Evolutionary conservation across 2,797 vertebrate genomes (phyloP).

Genomic region (Fistularia commersonii): DNA sequence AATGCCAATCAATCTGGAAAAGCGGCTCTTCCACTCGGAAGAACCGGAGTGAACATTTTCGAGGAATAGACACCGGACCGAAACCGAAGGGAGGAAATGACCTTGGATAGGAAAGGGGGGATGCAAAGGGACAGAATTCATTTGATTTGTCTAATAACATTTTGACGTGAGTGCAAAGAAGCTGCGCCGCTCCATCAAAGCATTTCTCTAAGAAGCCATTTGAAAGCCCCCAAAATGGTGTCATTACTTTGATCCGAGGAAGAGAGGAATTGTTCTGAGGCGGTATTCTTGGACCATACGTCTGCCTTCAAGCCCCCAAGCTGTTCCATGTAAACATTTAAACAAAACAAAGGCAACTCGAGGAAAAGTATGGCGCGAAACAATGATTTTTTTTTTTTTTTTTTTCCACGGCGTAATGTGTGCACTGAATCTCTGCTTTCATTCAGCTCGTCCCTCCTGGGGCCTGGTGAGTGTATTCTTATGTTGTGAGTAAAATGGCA

Average conservation of each 20-base stretch:
- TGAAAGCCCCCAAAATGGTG: conserved; percentile 49
- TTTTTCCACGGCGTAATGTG: conserved; percentile 68
- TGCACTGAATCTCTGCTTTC: conserved; percentile 64
- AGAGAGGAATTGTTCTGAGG: conserved; percentile 47
- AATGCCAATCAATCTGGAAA: conserved; percentile 70
- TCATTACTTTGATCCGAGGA: conserved; percentile 47
- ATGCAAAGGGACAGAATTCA: conserved; percentile 26
- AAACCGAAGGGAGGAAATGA: conserved; percentile 42
- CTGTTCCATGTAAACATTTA: conserved; percentile 80
- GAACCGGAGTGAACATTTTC: conserved; percentile 48
- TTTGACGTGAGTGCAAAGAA: conserved; percentile 46
- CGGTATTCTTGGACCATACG: conserved; percentile 63
- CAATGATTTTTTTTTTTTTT: conserved; percentile 75
- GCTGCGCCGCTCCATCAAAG: conserved; percentile 37
- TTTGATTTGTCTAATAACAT: conserved; percentile 55
- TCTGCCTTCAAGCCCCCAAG: conserved; percentile 71
- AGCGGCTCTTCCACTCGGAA: conserved; percentile 49
- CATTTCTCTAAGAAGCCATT: conserved; percentile 26
- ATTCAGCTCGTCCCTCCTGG: conserved; percentile 71
- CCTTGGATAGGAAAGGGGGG: conserved; percentile 40
- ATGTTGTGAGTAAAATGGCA: conserved; percentile 76
- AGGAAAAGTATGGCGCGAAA: conserved; percentile 66
- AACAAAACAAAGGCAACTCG: conserved; percentile 74
- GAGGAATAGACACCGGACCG: conserved; percentile 27
- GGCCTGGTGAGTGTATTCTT: conserved; percentile 74